phyloP scores from a whole-genome alignment of 2,888 invertebrate genomes.

The Amphipyra tragopoginis region DNA sequence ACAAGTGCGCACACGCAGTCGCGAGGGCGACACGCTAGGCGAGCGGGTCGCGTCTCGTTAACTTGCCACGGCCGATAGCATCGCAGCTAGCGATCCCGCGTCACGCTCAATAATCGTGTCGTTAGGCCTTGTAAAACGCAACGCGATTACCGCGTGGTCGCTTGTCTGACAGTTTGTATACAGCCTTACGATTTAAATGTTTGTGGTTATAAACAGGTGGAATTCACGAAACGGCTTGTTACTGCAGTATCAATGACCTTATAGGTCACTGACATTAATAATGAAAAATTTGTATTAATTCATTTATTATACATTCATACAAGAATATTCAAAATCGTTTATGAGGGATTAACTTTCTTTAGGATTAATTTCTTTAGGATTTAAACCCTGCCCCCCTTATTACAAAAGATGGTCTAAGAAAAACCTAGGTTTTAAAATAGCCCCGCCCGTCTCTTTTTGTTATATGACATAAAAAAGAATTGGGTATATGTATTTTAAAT shows the following conservation, averaged over 20 bases:
- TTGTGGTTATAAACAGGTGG: conserved; percentile 30
- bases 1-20: conserved; percentile 43
- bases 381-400: no score
- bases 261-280: conserved; percentile 25
- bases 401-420: no score
- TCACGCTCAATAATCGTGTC: conserved; percentile 58
- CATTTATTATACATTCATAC: no score
- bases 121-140: conserved; percentile 34
- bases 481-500: no score
- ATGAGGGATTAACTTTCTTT: no score
- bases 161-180: conserved; percentile 2
- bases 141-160: conserved; percentile 8
- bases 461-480: no score
- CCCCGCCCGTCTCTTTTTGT: no score
- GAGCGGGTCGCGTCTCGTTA: conserved; percentile 62
- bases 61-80: conserved; percentile 67
- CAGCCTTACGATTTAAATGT: conserved; percentile 17
- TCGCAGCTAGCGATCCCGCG: conserved; percentile 55
- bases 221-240: conserved; percentile 22
- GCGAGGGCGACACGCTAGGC: conserved; percentile 63
- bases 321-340: no score
- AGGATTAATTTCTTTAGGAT: no score
- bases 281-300: neutral
- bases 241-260: conserved; percentile 25
- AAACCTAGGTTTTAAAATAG: no score